Evolutionary conservation across 2,113 vertebrate species (phyloP).

Genomic region (Mixornis gularis): DNA sequence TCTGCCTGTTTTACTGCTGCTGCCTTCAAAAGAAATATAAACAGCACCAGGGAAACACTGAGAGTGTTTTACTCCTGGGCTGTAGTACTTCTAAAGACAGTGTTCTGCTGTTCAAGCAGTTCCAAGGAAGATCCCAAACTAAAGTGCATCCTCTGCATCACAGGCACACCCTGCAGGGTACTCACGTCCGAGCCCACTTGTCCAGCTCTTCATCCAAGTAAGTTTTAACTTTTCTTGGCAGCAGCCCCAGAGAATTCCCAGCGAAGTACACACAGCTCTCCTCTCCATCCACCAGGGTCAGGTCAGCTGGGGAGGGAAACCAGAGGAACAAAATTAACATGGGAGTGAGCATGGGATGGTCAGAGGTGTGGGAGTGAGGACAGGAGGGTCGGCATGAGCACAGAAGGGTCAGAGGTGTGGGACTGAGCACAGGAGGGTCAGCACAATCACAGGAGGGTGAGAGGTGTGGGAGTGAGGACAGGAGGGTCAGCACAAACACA

Average conservation of each 20-base stretch:
- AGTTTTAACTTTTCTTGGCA: constrained; percentile 79
- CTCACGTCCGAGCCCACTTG: constrained; percentile 89
- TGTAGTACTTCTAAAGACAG: background rate
- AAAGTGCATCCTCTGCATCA: background rate
- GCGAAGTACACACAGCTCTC: constrained; percentile 83
- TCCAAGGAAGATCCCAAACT: background rate
- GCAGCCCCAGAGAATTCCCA: constrained; percentile 91
- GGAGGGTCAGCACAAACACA: background rate
- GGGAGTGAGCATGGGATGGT: background rate
- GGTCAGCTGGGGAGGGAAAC: constrained; percentile 72
- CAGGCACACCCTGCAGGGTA: background rate
- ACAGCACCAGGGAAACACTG: background rate
- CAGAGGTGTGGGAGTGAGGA: background rate
- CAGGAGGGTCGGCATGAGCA: background rate
- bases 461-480: background rate
- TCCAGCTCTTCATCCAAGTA: constrained; percentile 90
- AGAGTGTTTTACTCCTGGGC: background rate
- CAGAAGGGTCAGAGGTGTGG: background rate
- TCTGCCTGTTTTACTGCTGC: background rate
- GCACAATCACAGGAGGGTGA: fast-evolving
- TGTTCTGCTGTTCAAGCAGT: background rate
- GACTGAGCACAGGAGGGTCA: background rate
- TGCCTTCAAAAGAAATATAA: background rate
- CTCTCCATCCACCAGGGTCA: constrained; percentile 73
- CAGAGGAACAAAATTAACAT: fast-evolving